Evolutionary conservation across 2,797 vertebrate species (phyloP).

Genomic region (Enteromius fasciolatus): DNA sequence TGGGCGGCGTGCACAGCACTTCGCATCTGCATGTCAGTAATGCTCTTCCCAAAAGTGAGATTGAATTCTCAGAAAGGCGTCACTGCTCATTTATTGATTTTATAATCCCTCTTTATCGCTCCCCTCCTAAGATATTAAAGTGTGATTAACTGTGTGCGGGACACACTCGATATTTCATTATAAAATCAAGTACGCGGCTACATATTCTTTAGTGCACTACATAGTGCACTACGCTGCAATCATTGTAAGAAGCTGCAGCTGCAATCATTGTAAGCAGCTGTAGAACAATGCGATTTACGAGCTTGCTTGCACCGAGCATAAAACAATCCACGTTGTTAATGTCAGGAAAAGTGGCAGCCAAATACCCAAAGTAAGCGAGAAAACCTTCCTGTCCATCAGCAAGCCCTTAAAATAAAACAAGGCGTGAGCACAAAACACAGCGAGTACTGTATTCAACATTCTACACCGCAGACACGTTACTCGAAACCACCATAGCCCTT

Average conservation of each 20-base stretch:
- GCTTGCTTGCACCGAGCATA: neutral
- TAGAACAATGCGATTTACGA: slow-evolving; percentile 9
- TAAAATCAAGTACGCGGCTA: neutral
- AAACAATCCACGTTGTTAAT: slow-evolving; percentile 14
- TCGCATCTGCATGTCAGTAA: slow-evolving; percentile 34
- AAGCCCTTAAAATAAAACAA: slow-evolving; percentile 48
- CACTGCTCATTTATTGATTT: slow-evolving; percentile 35
- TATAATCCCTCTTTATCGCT: slow-evolving; percentile 41
- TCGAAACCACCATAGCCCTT: neutral
- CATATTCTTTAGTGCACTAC: slow-evolving; percentile 20
- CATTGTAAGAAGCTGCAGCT: slow-evolving; percentile 2
- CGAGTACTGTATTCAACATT: neutral
- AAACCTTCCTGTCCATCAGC: slow-evolving; percentile 22
- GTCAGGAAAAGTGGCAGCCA: slow-evolving; percentile 37
- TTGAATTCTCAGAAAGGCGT: slow-evolving; percentile 47
- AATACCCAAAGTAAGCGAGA: slow-evolving; percentile 40
- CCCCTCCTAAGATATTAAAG: slow-evolving; percentile 28
- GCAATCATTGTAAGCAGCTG: slow-evolving; percentile 8
- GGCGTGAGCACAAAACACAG: slow-evolving; percentile 40
- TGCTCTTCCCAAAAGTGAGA: slow-evolving; percentile 37
- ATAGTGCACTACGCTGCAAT: slow-evolving; percentile 4
- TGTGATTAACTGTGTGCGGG: slow-evolving; percentile 24
- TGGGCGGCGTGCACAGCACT: neutral
- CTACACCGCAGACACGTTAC: neutral
- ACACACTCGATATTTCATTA: neutral